Evolutionary conservation across 2,797 vertebrate species (phyloP), one percentile per base, ranked within the genome.

Genomic region (Hypotaenidia okinawae): DNA sequence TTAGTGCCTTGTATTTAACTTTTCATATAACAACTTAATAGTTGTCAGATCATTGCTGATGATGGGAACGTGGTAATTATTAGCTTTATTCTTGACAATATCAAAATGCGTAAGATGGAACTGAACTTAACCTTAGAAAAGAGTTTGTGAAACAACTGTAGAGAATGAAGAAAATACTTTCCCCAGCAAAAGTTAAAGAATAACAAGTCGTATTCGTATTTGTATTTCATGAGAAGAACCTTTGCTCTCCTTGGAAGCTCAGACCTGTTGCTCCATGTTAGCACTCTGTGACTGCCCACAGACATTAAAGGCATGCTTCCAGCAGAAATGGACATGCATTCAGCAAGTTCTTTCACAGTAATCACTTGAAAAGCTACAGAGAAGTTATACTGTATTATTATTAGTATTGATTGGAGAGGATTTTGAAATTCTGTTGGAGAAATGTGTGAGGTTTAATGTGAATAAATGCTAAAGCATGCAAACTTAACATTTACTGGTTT

Each of bases 61-160:
- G 19, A 75, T 21, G 41, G 35, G 41, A 72, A 58, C 9, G 13
- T 5, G 21, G 33, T 61, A 68, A 81, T 70, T 67, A 72, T 35
- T 66, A 85, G 5, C 11, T 93, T 93, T 76, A 57, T 52, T 90
- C 54, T 49, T 86, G 54, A 19, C 5, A 73, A 32, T 41, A 49
- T 33, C 62, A 58, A 73, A 91, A 32, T 22, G 6, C 0, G 0
- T 32, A 35, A 75, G n/a, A 49, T 0, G 1, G 54, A 78, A 49
- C 7, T 35, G n/a, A 81, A 57, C 27, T 47, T 63, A 33, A 47
- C 33, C 25, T 90, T 73, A 32, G 25, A 55, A 63, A 86, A 84
- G 25, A 17, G 10, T 67, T 79, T 73, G 35, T 52, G 35, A 64
- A 89, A 69, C 30, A 49, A 22, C 16, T 21, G 30, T 6, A 47